Conservation (phyloP, 2,113 vertebrate species). For the Lamprologus tigripictilis region DNA sequence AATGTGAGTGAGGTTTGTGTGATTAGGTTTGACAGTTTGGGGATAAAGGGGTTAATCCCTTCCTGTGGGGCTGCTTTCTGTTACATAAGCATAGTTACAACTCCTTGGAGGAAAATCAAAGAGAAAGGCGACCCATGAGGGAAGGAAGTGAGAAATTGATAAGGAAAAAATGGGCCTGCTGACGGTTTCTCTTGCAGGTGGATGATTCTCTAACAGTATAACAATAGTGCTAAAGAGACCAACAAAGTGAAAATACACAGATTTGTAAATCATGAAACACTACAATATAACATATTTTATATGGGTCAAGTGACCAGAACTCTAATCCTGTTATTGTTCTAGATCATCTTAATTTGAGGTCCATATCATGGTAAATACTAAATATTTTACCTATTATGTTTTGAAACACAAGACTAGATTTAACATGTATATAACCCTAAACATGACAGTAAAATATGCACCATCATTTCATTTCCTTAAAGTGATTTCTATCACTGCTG, state of each 20-base stretch:
- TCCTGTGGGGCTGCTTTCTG: neutral
- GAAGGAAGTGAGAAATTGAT: neutral
- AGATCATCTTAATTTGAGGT: neutral
- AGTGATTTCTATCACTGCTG: neutral
- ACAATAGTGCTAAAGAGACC: neutral
- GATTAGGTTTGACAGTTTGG: slow-evolving; percentile 34
- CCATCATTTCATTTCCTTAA: neutral
- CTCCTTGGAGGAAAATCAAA: neutral
- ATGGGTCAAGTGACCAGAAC: neutral
- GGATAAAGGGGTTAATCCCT: slow-evolving; percentile 49
- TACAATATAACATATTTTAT: neutral
- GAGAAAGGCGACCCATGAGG: neutral
- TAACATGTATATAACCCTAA: neutral
- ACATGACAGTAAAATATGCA: neutral
- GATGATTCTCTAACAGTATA: neutral
- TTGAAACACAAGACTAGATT: neutral
- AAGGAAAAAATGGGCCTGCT: neutral
- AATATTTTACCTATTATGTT: neutral
- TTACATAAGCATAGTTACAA: slow-evolving; percentile 23
- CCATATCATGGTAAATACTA: neutral
- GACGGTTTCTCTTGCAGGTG: neutral
- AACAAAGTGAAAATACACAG: neutral
- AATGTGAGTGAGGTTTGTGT: slow-evolving; percentile 3
- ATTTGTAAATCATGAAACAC: neutral
- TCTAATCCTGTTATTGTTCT: neutral